Evolutionary conservation across 2,888 invertebrate genomes (phyloP), one percentile per base, ranked within the genome.

Genomic region (Vanessa cardui): DNA sequence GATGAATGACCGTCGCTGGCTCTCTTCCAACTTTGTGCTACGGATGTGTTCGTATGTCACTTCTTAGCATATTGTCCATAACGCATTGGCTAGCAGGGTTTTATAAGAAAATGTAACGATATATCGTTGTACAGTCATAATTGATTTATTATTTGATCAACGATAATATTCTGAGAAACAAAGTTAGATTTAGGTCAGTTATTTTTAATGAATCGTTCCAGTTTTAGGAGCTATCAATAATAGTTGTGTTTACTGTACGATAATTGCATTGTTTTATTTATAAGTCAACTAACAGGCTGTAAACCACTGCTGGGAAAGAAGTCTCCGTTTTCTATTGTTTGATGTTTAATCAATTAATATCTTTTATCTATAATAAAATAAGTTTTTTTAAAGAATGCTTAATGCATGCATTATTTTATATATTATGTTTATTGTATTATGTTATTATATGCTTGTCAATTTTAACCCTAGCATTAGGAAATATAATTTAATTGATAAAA

Each of bases 1-100:
- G 72, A 72, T 68, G 72, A 73, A 72, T 69, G 72, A 59, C 64
- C 67, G 54, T 50, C 60, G 44, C 68, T 74, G 73, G 74, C 74
- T 33, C 12, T 9, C 8, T 54, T 68, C 74, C 74, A 74, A 59
- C 45, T 59, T 54, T 67, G 66, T 74, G 74, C 70, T 73, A 68
- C 72, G 74, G 69, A 72, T 71, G 68, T 72, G 70, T 70, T 56
- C 58, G 66, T 63, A 47, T 70, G 70, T 72, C 70, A 61, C 68
- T 64, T 64, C 67, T 64, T 62, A 68, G 54, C 64, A 64, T 59
- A 63, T 58, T 61, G 61, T 66, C 58, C 63, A 64, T 61, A 61
- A 49, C 60, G 52, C 62, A 62, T 62, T 62, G 31, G 33, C 6
- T 33, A n/a, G 58, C 54, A 21, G 52, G 12, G 12, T 18, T 21